phyloP scores from a whole-genome alignment of 2,113 vertebrate genomes.

The Lasiurus borealis region DNA sequence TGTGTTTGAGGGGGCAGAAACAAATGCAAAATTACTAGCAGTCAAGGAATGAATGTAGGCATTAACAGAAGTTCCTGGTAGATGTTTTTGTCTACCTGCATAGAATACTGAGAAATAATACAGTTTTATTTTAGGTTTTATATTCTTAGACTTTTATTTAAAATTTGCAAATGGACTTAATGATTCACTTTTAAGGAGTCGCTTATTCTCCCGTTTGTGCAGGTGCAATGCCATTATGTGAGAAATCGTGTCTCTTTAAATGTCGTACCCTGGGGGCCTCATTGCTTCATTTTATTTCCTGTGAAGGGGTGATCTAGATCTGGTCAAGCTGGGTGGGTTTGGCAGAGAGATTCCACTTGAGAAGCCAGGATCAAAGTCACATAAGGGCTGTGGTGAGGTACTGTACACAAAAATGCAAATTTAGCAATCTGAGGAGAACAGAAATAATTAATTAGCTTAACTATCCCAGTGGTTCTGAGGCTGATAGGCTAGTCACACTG shows the following conservation, averaged over 20 bases:
- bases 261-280: fast-evolving
- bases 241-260: background rate
- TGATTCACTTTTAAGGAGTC: background rate
- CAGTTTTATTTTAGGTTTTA: background rate
- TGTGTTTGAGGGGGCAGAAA: fast-evolving
- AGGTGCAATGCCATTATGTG: background rate
- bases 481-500: background rate
- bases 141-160: background rate
- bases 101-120: background rate
- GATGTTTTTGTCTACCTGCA: background rate
- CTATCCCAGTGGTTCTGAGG: background rate
- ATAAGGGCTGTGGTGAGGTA: background rate
- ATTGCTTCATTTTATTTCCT: background rate
- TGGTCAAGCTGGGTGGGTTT: background rate
- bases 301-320: background rate
- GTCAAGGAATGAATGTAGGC: background rate
- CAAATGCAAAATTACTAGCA: background rate
- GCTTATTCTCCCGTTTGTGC: background rate
- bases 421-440: background rate
- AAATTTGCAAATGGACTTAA: background rate
- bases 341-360: fast-evolving
- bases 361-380: background rate
- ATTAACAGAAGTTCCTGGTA: background rate
- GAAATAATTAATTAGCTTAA: background rate
- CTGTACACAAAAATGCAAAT: background rate